Conservation (phyloP, 2,113 vertebrate species). For the Dromaius novaehollandiae region DNA sequence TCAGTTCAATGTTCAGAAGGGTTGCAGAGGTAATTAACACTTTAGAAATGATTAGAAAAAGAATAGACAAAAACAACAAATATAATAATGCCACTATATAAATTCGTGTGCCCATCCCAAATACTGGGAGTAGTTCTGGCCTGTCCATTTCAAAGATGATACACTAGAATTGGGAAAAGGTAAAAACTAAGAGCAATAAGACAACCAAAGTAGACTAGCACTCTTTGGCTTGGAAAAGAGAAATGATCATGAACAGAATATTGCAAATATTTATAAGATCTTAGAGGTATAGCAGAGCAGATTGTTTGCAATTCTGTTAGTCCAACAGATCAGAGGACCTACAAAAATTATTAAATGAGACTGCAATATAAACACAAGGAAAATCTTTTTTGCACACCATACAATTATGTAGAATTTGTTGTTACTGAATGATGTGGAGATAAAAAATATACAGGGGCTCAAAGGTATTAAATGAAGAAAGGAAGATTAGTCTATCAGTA, state of each 20-base stretch:
- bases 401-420: constrained; percentile 26
- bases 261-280: neutral
- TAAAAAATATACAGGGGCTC: neutral
- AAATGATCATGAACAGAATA: neutral
- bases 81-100: neutral
- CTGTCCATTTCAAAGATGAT: neutral
- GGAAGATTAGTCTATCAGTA: neutral
- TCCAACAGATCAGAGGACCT: constrained; percentile 11
- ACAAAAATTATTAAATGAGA: constrained; percentile 28
- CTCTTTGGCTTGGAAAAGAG: constrained; percentile 12
- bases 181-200: neutral
- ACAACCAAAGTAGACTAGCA: neutral
- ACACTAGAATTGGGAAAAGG: neutral
- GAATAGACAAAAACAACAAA: neutral
- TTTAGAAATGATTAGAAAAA: neutral
- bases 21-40: neutral
- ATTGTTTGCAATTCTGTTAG: neutral
- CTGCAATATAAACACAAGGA: constrained; percentile 12
- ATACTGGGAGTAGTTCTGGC: neutral
- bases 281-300: neutral
- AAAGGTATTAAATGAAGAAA: neutral
- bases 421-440: neutral
- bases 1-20: neutral
- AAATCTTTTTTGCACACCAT: constrained; percentile 6
- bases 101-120: neutral